These are phyloP conservation scores for Lasiurus cinereus DNA, from an alignment of 2,113 vertebrate genomes.

Conservation along the genomic window DNA sequence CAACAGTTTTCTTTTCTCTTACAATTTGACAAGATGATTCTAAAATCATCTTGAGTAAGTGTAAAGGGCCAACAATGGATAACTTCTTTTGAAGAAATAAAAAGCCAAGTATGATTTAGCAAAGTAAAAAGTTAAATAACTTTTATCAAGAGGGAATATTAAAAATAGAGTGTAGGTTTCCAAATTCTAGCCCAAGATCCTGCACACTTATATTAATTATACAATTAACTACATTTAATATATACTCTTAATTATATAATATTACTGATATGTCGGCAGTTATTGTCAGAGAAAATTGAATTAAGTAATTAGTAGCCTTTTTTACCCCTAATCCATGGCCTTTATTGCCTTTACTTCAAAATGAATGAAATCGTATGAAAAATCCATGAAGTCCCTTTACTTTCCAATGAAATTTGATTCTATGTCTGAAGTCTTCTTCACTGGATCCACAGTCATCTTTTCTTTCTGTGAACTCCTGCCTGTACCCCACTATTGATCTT, in stretches of 20 bases:
- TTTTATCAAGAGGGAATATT: constrained; percentile 20
- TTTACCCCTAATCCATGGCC: background rate
- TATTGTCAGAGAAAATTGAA: background rate
- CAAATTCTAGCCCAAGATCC: background rate
- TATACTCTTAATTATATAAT: background rate
- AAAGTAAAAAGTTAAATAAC: constrained; percentile 22
- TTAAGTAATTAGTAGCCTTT: background rate
- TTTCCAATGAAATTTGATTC: constrained; percentile 28
- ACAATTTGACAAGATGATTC: background rate
- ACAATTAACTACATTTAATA: background rate
- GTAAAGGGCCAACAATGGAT: background rate
- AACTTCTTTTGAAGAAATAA: constrained; percentile 14
- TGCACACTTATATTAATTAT: background rate
- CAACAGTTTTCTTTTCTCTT: background rate
- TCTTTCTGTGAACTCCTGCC: background rate
- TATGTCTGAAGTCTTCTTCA: background rate
- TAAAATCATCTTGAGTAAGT: background rate
- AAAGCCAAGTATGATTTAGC: constrained; percentile 49
- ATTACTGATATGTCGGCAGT: background rate
- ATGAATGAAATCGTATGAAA: constrained; percentile 8
- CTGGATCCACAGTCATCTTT: constrained; percentile 1
- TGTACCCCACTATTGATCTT: background rate
- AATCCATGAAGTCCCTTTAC: background rate
- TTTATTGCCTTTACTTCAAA: background rate
- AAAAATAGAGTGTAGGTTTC: background rate